Base-by-base conservation (phyloP, 2,797 vertebrate species). In the Fratercula arctica region DNA sequence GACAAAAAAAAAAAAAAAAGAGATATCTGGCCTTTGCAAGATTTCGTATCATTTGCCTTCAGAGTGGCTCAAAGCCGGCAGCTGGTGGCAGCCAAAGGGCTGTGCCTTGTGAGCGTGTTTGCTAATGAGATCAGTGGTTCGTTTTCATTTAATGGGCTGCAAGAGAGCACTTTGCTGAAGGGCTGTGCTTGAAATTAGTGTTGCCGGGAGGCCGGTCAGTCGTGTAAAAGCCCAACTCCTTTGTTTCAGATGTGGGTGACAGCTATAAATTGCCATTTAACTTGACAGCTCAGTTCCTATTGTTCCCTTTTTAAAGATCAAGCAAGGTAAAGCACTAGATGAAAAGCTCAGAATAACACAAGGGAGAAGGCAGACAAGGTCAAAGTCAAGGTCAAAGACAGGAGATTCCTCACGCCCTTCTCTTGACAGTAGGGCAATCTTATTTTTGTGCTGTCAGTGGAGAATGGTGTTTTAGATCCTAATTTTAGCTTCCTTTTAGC, bases 231-330 rank as follows among this genome's bases (percentile, higher is more conserved):
- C 78, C 39, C 23, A 5, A 7, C 16, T 72, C 66, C 68, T 96
- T 96, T 95, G 94, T 95, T 78, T 53, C 66, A 3, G 2, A 20
- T 16, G 21, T 9, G 15, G 64, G 63, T 2, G 25, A 60, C 79
- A 41, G 96, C 96, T 33, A 39, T 91, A 83, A 94, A 95, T 91
- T 72, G 82, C 67, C 69, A 33, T 94, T 96, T 91, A 87, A 93
- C 85, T 87, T 39, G 68, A 64, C 92, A 87, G 87, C 92, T 64
- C 13, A 1, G 33, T 43, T 91, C 82, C 79, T 10, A 41, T 94
- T 92, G 85, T 92, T 87, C 43, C n/a, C 45, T 8, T 35, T 29
- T n/a, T 5, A 60, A 67, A 33, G 89, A 70, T 6, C 24, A 41
- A 43, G 60, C 63, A 74, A 94, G 89, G 94, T 85, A 54, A 48